Percentiles rank a stretch among this genome's conserved stretches.
These are phyloP conservation scores for Sminthurinus aureus DNA, from an alignment of 2,888 invertebrate species.

Conservation along the genomic window DNA sequence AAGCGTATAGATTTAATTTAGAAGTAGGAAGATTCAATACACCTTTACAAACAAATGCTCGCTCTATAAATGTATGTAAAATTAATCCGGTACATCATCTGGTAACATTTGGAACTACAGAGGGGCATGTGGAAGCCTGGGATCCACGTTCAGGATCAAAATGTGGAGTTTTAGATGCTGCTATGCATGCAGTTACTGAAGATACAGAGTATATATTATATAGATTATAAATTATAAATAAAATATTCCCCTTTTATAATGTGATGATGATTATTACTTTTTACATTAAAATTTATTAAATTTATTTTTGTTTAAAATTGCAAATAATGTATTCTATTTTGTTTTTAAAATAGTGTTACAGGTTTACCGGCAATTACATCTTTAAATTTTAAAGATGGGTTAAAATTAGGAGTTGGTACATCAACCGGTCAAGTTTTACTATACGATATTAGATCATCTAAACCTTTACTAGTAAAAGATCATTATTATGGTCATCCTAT, in stretches of 20 bases:
- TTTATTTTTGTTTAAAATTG: neutral
- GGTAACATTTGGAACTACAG: conserved; percentile 83
- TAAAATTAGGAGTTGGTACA: conserved; percentile 83
- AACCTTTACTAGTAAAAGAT: conserved; percentile 89
- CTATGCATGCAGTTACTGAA: conserved; percentile 70
- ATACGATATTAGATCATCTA: conserved; percentile 92
- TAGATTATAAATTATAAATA: no score
- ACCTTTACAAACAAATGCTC: conserved; percentile 78
- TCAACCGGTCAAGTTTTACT: conserved; percentile 91
- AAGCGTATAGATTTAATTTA: conserved; percentile 93
- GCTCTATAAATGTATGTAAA: conserved; percentile 80
- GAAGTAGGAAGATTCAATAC: conserved; percentile 94
- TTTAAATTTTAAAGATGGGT: conserved; percentile 66
- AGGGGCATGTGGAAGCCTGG: conserved; percentile 96
- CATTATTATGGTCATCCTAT: conserved; percentile 95
- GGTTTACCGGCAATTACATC: conserved; percentile 79
- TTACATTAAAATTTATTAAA: neutral
- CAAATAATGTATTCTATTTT: neutral
- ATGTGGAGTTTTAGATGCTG: conserved; percentile 86
- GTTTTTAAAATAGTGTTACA: conserved; percentile 66
- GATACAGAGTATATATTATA: conserved; percentile 67
- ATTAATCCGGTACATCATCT: conserved; percentile 90
- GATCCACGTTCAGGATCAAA: conserved; percentile 83
- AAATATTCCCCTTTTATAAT: no score
- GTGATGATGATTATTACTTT: no score